phyloP scores from a whole-genome alignment of 2,888 invertebrate genomes.

The Caenorhabditis imperialis region DNA sequence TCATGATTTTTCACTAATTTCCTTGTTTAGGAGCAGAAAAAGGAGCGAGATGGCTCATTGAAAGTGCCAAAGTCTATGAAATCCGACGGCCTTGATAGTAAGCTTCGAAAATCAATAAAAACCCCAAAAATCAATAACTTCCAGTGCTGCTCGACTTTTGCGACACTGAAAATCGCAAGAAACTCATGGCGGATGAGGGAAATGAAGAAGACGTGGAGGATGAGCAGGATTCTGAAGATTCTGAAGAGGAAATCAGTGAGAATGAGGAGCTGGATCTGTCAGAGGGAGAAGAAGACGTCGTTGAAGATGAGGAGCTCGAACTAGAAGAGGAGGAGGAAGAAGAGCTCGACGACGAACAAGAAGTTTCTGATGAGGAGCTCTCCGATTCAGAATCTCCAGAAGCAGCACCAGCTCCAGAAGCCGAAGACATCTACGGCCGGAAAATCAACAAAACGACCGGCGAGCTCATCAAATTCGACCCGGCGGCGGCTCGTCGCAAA shows the following conservation, averaged over 20 bases:
- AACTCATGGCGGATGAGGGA: constrained; percentile 33
- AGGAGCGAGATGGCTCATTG: constrained; percentile 35
- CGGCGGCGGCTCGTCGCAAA: constrained; percentile 59
- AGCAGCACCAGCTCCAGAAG: constrained; percentile 14
- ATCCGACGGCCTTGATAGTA: constrained; percentile 60
- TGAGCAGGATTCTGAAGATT: constrained; percentile 25
- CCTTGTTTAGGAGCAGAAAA: constrained; percentile 32
- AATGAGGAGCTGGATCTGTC: constrained; percentile 21
- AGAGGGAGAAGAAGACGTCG: constrained; percentile 51
- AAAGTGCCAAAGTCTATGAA: constrained; percentile 53
- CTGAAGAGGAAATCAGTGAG: constrained; percentile 14
- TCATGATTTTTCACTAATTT: not conserved
- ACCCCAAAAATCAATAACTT: not conserved
- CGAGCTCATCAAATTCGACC: constrained; percentile 64
- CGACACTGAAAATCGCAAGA: constrained; percentile 48
- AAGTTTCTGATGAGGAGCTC: constrained; percentile 41
- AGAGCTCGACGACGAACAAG: constrained; percentile 34
- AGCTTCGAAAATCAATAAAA: constrained; percentile 6
- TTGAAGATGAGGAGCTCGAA: constrained; percentile 22
- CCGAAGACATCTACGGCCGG: constrained; percentile 66
- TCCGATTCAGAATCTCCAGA: constrained; percentile 42
- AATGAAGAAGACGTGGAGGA: constrained; percentile 22
- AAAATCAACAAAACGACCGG: constrained; percentile 62
- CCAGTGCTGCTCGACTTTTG: constrained; percentile 56
- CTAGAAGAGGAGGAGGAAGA: constrained; percentile 42